Conservation (phyloP, 2,113 vertebrate species). For the Eudyptes chrysolophus region DNA sequence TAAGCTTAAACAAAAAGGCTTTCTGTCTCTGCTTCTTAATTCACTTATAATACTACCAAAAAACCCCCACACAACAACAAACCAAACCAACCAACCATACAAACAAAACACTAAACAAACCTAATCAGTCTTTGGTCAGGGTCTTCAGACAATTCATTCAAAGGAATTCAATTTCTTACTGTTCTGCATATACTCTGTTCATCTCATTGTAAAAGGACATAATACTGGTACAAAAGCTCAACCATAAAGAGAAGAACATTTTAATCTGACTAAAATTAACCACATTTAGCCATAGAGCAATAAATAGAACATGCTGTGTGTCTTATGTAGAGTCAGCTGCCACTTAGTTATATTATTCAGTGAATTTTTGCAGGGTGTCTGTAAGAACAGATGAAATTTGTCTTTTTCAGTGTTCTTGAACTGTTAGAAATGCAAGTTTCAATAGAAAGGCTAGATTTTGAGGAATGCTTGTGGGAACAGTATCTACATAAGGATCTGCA, state of each 20-base stretch:
- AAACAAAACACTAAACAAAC: background rate
- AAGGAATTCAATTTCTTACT: background rate
- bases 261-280: background rate
- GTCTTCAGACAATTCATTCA: background rate
- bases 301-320: background rate
- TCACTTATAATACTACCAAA: background rate
- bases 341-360: background rate
- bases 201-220: background rate
- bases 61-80: accelerated
- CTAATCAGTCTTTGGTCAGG: background rate
- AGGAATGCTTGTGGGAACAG: background rate
- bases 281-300: background rate
- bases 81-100: background rate
- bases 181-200: background rate
- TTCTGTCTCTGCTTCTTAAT: background rate
- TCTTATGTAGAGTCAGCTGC: background rate
- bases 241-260: background rate
- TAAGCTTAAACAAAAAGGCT: background rate
- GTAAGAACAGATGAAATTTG: background rate
- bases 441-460: background rate
- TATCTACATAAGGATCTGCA: background rate
- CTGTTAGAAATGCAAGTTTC: background rate
- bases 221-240: background rate
- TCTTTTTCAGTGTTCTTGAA: background rate
- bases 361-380: background rate